Base-by-base conservation (phyloP, 2,888 invertebrate genomes). In the Apotomis turbidana region DNA sequence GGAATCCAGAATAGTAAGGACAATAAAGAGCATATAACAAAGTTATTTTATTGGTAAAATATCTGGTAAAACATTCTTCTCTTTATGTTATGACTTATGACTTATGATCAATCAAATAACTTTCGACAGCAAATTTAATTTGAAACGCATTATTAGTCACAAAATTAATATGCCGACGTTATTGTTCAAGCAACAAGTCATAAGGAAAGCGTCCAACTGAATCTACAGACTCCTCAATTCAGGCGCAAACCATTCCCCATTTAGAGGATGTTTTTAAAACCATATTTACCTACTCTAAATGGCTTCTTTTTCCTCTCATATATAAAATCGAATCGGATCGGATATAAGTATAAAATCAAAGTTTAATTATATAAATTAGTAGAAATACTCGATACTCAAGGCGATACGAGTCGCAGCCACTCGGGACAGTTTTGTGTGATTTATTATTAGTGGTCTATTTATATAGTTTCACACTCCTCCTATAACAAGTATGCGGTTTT, bases 401-500 rank as follows among this genome's bases (percentile, higher is more conserved):
- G 57, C 71, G 67, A 44, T 52, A 57, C 67, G 46, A 51, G 61
- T 61, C 69, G 44, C 74, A 54, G 69, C 70, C 27, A 58, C 60
- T 52, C 64, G 64, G 64, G 60, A 74, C 71, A 74, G 72, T 76
- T 77, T 78, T 77, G 76, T 69, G 75, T 81, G 80, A 81, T 82
- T 80, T 81, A 81, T 82, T 81, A 80, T 77, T 81, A 81, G 79
- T 74, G 49, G 15, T 15, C 74, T 82, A 80, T 80, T 72, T 68
- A 68, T 72, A 72, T 54, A 72, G 58, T 68, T 72, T 72, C 72
- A 68, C 72, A 72, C 72, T 72, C 68, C 63, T 63, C 63, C 57
- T 72, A 67, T 60, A 67, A 61, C 62, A 71, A 72, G 57, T 68
- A 72, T 72, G 68, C 49, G 63, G 63, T 63, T 72, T 62, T 72